phyloP scores from a whole-genome alignment of 2,113 vertebrate genomes.

The Leuciscus idus region DNA sequence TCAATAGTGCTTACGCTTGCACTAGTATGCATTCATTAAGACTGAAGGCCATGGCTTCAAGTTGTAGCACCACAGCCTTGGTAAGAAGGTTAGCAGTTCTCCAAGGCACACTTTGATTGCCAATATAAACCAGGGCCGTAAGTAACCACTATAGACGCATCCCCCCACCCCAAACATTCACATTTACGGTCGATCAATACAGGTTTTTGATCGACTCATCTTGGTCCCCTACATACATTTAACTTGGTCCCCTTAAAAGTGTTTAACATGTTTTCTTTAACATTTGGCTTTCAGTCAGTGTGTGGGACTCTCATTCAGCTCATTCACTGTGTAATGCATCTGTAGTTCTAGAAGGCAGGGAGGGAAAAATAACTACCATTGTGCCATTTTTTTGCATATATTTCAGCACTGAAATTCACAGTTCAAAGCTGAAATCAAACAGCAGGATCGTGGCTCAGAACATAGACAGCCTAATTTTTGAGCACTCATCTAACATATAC shows the following conservation, averaged over 20 bases:
- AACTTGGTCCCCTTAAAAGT: not conserved
- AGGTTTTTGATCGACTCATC: not conserved
- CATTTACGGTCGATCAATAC: not conserved
- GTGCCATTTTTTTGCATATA: not conserved
- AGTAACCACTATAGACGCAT: not conserved
- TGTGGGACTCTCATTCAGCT: not conserved
- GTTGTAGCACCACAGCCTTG: conserved; percentile 11
- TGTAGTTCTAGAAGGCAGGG: not conserved
- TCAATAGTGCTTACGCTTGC: not conserved
- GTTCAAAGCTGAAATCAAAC: not conserved
- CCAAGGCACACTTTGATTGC: conserved; percentile 13
- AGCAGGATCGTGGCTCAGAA: not conserved
- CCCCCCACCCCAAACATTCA: not conserved
- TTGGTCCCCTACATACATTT: not conserved
- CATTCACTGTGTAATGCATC: not conserved
- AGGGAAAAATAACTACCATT: not conserved
- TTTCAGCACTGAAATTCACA: not conserved
- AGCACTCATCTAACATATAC: not conserved
- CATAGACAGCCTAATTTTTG: not conserved
- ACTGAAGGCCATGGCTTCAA: conserved; percentile 9
- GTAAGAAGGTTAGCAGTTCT: conserved; percentile 27
- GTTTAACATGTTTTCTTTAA: no score
- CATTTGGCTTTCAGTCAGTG: not conserved
- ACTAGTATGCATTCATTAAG: conserved; percentile 8
- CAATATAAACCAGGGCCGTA: not conserved